Conservation (phyloP, 2,888 invertebrate species). For the Agrotis clavis region DNA sequence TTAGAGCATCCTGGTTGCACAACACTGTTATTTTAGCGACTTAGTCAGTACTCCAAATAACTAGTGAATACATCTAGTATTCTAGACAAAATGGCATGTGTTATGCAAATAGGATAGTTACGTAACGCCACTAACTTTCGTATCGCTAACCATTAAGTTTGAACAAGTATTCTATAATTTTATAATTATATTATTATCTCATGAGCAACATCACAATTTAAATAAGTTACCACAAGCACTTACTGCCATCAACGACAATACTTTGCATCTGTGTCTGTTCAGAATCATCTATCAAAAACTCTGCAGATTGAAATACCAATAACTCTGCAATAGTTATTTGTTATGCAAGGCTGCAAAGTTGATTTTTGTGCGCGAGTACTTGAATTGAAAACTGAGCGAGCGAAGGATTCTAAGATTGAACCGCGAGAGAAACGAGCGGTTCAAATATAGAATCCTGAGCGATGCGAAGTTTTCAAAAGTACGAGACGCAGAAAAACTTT, state of each 20-base stretch:
- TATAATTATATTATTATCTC: slow-evolving; percentile 22
- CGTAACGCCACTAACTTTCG: slow-evolving; percentile 43
- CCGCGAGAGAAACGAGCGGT: no score
- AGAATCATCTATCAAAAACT: slow-evolving; percentile 1
- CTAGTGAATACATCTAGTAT: background rate
- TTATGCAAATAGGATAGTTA: background rate
- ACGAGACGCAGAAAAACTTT: no score
- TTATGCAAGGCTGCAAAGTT: no score
- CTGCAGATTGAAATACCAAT: background rate
- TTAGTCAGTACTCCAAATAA: background rate
- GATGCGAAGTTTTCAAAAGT: no score
- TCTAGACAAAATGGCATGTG: slow-evolving; percentile 8
- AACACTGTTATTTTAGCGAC: slow-evolving; percentile 1
- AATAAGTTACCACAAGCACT: slow-evolving; percentile 41
- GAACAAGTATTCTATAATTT: slow-evolving; percentile 26
- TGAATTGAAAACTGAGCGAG: no score
- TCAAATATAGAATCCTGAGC: no score
- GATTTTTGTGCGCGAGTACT: no score
- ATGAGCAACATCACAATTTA: slow-evolving; percentile 39
- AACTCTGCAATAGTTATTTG: no score
- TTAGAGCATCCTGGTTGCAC: background rate
- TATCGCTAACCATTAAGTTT: slow-evolving; percentile 23
- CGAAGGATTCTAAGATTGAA: no score
- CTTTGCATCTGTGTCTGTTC: slow-evolving; percentile 11
- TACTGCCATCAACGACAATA: slow-evolving; percentile 17